A percentile compares a stretch with the other conserved stretches of the same genome.
phyloP scores from a whole-genome alignment of 2,113 vertebrate genomes.

The Narcine bancroftii region DNA sequence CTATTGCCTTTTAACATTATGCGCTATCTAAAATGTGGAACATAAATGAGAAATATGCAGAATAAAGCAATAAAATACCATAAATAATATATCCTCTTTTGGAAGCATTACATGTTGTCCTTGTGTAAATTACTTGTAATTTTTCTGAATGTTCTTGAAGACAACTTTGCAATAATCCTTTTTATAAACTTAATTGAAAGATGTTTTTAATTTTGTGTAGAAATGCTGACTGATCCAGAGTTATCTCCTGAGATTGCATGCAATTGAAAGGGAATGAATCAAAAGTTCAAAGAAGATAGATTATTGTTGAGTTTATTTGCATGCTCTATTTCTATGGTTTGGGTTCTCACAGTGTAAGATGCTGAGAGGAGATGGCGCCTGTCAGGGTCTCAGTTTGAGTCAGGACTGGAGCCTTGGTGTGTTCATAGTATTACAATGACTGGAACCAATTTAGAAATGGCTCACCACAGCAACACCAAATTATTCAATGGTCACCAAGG shows the following conservation, averaged over 20 bases:
- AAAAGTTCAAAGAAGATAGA: slow-evolving; percentile 33
- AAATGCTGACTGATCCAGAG: neutral
- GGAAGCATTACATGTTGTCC: neutral
- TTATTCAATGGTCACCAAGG: neutral
- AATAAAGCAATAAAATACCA: neutral
- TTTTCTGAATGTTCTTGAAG: neutral
- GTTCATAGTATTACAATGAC: slow-evolving; percentile 6
- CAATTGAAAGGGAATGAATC: slow-evolving; percentile 25
- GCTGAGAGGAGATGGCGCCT: slow-evolving; percentile 17
- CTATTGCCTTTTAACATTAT: neutral
- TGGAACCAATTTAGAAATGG: slow-evolving; percentile 22
- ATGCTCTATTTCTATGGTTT: neutral
- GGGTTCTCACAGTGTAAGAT: slow-evolving; percentile 21
- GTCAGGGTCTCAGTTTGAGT: slow-evolving; percentile 22
- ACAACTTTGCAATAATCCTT: neutral
- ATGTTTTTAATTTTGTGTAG: slow-evolving; percentile 6
- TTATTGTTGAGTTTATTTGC: slow-evolving; percentile 16
- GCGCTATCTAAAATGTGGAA: neutral
- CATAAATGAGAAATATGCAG: neutral
- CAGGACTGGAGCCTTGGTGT: neutral
- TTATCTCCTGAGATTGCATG: slow-evolving; percentile 1
- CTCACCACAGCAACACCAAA: slow-evolving; percentile 27
- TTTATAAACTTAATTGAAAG: neutral
- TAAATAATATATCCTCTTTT: neutral
- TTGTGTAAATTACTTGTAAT: neutral